Percentiles rank a stretch among this genome's conserved stretches.
These are phyloP conservation scores for Tricholauxania praeusta DNA, from an alignment of 2,888 invertebrate genomes.

Conservation along the genomic window DNA sequence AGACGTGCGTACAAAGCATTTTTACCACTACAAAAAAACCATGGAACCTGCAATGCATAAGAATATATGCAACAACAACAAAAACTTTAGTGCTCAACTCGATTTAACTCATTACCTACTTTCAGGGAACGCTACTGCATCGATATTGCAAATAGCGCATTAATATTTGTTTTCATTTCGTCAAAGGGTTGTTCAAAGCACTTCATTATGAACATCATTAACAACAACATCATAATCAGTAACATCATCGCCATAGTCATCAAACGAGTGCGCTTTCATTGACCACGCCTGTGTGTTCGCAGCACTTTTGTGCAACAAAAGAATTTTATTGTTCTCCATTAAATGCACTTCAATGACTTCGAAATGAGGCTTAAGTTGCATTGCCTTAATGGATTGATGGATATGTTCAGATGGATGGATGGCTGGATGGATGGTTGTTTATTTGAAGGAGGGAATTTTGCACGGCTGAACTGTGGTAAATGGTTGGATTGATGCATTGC, in stretches of 20 bases:
- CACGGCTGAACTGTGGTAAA: no score
- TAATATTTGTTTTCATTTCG: conserved; percentile 23
- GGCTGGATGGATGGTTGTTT: no score
- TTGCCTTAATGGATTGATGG: no score
- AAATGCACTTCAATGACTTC: conserved; percentile 30
- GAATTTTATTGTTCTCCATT: conserved; percentile 27
- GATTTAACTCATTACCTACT: conserved; percentile 28
- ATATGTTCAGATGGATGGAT: no score
- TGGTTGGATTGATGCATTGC: no score
- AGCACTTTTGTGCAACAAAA: conserved; percentile 18
- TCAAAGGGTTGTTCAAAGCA: conserved; percentile 35
- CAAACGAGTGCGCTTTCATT: no score
- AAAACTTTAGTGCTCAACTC: background rate
- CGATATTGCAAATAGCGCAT: conserved; percentile 37
- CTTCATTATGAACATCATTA: conserved; percentile 44
- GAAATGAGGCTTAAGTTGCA: conserved; percentile 18
- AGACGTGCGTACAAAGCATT: background rate
- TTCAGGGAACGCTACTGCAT: conserved; percentile 10
- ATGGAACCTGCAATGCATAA: background rate
- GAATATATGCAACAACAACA: background rate
- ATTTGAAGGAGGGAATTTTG: no score
- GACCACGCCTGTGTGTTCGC: no score
- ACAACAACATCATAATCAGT: conserved; percentile 25
- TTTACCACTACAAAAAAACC: background rate
- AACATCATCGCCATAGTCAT: background rate